Evolutionary conservation across 2,113 vertebrate species (phyloP), one percentile per base, ranked within the genome.

Genomic region (Haemorhous mexicanus): DNA sequence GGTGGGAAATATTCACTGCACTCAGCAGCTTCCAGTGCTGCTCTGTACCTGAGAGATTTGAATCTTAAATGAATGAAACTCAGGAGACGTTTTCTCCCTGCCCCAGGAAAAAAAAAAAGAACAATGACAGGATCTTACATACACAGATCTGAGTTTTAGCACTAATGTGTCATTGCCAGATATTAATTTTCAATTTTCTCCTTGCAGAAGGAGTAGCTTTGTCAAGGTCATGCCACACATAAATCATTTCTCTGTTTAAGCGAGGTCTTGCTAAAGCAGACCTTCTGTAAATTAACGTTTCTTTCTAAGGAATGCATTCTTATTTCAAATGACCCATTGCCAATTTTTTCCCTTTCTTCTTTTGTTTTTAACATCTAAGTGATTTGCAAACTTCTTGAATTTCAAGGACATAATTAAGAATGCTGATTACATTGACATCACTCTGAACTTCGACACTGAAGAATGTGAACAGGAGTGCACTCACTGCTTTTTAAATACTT

Each of bases 401-500:
- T 95, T 97, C 95, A 96, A 95, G 95, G 95, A 73, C 67, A 28
- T 95, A 97, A 96, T 97, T 96, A 95, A 90, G 80, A 90, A 87
- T 87, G 79, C 82, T 97, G 93, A 96, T 96, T 96, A 89, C 63
- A 78, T 68, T 95, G 95, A 83, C 91, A 96, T 95, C 14, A 68
- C 85, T 95, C 61, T 77, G 84, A 77, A 86, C 53, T 86, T 89
- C 69, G 87, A 10, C 81, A 63, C 77, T 86, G 89, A 81, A 87
- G 67, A 94, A 88, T 69, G 66, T 50, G 50, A 92, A 86, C 32
- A 94, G 63, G 52, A 93, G 18, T 50, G 30, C 86, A 58, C 59
- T 92, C 35, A 22, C 27, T 92, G 87, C 41, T 94, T 96, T 92
- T 96, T 85, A 93, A 91, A 93, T 95, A 67, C 70, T 87, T 89